Base-by-base conservation (phyloP, 2,888 invertebrate species). In the Euproctis similis region DNA sequence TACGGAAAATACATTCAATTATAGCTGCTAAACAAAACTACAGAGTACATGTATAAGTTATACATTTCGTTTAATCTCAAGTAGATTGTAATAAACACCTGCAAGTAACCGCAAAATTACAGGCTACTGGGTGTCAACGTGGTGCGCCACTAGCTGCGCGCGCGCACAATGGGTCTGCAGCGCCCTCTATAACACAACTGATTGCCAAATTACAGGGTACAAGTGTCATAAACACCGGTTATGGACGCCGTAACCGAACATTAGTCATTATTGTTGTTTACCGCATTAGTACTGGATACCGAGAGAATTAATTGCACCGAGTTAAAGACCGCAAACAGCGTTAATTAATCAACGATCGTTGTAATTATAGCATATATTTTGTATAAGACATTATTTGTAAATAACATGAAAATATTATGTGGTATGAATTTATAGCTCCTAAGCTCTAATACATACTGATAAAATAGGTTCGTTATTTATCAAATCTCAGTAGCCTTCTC, bases 161-260 rank as follows among this genome's bases (percentile, higher is more conserved):
- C n/a, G 37, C 34, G 42, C 42, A 75, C 74, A 72, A 78, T 69
- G 54, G 67, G 54, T 42, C 58, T 34, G 57, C n/a, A n/a, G 50
- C 55, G 52, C 53, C 44, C 49, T 51, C 59, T 46, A 54, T 59
- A 30, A 42, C 30, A 53, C 53, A 59, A 56, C 57, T 70, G 70
- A 77, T 76, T 68, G 71, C 72, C 76, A 78, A 81, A 82, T 81
- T 78, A 71, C 64, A 73, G 78, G 81, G 75, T 78, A 62, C n/a
- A 70, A 59, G 70, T 73, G 70, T 64, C 68, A 68, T 71, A 74
- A 78, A 47, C 57, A 68, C 62, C 54, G 62, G 69, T 60, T 70
- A 46, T 40, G 48, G 46, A 44, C 50, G 46, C 58, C 41, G 53
- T 44, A 46, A 54, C 46, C 55, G 53, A 53, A 59, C 59, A 55